These are phyloP conservation scores for Apogon hyalosoma DNA, from an alignment of 2,797 vertebrate species.

Conservation along the genomic window DNA sequence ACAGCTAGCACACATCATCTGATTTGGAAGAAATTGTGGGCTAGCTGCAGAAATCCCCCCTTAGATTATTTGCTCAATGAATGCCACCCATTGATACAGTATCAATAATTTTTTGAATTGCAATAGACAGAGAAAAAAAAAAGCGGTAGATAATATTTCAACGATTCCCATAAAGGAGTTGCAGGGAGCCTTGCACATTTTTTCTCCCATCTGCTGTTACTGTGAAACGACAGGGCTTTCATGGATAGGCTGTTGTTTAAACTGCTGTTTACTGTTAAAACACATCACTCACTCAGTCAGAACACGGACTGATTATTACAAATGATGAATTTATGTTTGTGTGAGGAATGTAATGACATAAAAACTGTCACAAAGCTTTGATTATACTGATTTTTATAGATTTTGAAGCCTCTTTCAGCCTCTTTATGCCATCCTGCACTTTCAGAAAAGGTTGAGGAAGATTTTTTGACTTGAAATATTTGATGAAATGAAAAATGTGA, in stretches of 20 bases:
- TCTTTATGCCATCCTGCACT: conserved; percentile 11
- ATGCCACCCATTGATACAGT: conserved; percentile 34
- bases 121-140: conserved; percentile 22
- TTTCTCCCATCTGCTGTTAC: conserved; percentile 17
- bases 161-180: conserved; percentile 10
- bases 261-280: conserved; percentile 42
- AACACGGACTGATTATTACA: conserved; percentile 54
- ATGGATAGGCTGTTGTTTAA: conserved; percentile 29
- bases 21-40: conserved; percentile 64
- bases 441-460: conserved; percentile 17
- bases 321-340: conserved; percentile 34
- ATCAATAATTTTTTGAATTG: conserved; percentile 27
- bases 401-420: conserved; percentile 14
- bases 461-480: conserved; percentile 25
- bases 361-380: conserved; percentile 12
- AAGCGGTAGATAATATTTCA: background rate
- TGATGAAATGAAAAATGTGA: conserved; percentile 32
- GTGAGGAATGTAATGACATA: conserved; percentile 19
- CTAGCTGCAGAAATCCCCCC: conserved; percentile 54
- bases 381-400: background rate
- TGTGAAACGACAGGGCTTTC: conserved; percentile 31
- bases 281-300: conserved; percentile 37
- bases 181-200: conserved; percentile 19
- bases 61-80: conserved; percentile 43
- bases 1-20: conserved; percentile 75